These are phyloP conservation scores for Paradisaea rubra DNA, from an alignment of 2,113 vertebrate species.

Conservation along the genomic window DNA sequence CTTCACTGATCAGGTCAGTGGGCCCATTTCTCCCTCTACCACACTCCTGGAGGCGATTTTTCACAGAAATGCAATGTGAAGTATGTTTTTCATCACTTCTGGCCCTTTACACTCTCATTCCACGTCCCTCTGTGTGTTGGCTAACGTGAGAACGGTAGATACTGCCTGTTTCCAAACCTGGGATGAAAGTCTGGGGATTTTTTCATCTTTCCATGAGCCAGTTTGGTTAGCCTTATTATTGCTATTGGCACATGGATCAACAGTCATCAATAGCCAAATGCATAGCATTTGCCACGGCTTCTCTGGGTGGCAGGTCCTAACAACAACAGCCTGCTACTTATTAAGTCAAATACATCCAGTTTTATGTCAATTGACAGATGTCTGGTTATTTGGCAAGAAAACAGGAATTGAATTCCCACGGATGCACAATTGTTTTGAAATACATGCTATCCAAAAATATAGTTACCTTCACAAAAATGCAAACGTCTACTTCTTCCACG, in stretches of 20 bases:
- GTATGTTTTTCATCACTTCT: not conserved
- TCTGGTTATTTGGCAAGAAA: not conserved
- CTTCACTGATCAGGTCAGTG: not conserved
- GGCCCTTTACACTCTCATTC: not conserved
- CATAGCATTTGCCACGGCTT: not conserved
- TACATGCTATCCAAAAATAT: not conserved
- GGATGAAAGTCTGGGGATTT: not conserved
- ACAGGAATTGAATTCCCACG: not conserved
- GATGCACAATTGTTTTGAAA: not conserved
- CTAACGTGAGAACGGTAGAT: not conserved
- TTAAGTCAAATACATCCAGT: not conserved
- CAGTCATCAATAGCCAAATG: not conserved
- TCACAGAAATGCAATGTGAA: not conserved
- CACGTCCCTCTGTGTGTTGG: not conserved
- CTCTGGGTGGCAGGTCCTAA: not conserved
- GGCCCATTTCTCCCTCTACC: not conserved
- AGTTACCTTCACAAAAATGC: not conserved
- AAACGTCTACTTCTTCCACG: not conserved
- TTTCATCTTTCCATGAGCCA: not conserved
- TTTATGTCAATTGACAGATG: slow-evolving; percentile 23
- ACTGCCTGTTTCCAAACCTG: not conserved
- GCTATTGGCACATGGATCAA: not conserved
- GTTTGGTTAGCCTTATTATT: not conserved
- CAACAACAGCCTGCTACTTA: not conserved
- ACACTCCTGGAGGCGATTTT: not conserved